Evolutionary conservation across 2,113 vertebrate genomes (phyloP).

Genomic region (Toxostoma redivivum): DNA sequence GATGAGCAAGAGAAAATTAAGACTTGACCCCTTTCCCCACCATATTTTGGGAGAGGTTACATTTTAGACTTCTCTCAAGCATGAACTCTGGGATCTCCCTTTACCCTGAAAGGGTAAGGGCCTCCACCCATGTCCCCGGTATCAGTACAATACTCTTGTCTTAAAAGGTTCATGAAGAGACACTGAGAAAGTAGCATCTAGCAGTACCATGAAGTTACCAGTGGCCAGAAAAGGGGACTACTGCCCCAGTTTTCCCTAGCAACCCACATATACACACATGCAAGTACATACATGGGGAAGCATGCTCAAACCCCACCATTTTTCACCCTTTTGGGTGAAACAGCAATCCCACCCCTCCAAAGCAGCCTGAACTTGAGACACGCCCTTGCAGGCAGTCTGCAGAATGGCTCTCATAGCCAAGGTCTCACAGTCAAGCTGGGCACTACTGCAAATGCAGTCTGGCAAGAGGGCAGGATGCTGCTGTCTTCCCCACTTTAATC

Average conservation of each 20-base stretch:
- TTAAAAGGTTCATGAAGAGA: not conserved
- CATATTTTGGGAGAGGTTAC: not conserved
- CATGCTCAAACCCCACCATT: not conserved
- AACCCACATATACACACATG: slow-evolving; percentile 7
- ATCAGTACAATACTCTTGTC: not conserved
- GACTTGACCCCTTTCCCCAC: not conserved
- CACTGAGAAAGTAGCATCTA: not conserved
- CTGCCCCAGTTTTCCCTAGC: not conserved
- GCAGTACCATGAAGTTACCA: not conserved
- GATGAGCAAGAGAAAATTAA: slow-evolving; percentile 26
- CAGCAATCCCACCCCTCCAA: not conserved
- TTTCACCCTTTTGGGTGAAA: not conserved
- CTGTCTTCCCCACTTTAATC: not conserved
- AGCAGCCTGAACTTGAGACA: fast-evolving
- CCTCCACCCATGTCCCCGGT: not conserved
- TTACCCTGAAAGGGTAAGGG: not conserved
- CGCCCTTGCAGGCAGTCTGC: not conserved
- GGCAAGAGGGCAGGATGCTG: not conserved
- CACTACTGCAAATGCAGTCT: not conserved
- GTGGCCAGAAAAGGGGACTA: not conserved
- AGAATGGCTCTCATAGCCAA: not conserved
- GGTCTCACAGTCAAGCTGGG: not conserved
- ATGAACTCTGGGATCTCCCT: not conserved
- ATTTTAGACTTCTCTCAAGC: not conserved
- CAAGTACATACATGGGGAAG: not conserved